Evolutionary conservation across 1,140 invertebrate genomes (phyloP).

Genomic region (Tenebrio molitor): DNA sequence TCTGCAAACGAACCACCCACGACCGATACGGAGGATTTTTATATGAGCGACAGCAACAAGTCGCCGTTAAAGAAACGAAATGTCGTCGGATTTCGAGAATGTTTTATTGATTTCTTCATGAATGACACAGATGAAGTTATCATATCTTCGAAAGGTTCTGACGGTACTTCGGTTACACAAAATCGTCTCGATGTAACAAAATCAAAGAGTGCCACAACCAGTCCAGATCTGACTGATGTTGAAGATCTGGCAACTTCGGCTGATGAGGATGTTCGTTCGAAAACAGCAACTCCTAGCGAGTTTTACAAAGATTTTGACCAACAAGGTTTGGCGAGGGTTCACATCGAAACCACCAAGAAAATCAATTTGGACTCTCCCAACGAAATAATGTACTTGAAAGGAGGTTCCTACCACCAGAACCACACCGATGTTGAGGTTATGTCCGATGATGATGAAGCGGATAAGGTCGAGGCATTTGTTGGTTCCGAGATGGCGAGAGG

Average conservation of each 20-base stretch:
- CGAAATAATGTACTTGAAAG: slow-evolving; percentile 69
- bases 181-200: slow-evolving; percentile 15
- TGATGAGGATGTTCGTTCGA: slow-evolving; percentile 66
- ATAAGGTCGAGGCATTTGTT: background rate
- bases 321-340: slow-evolving; percentile 65
- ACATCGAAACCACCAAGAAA: slow-evolving; percentile 64
- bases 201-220: slow-evolving; percentile 19
- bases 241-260: slow-evolving; percentile 70
- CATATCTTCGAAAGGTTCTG: background rate
- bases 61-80: background rate
- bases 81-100: background rate
- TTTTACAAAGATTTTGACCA: slow-evolving; percentile 64
- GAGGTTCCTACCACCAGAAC: slow-evolving; percentile 62
- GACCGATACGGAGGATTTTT: slow-evolving; percentile 72
- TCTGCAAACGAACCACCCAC: background rate
- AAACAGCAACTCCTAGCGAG: slow-evolving; percentile 58
- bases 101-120: too few relatives aligned
- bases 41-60: slow-evolving; percentile 65
- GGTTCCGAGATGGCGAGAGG: background rate
- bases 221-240: slow-evolving; percentile 66
- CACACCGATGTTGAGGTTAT: slow-evolving; percentile 71
- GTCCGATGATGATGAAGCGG: slow-evolving; percentile 30
- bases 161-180: background rate
- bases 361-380: slow-evolving; percentile 66
- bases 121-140: too few relatives aligned